Conservation (phyloP, 1,140 invertebrate species). For the Carposina sasakii region DNA sequence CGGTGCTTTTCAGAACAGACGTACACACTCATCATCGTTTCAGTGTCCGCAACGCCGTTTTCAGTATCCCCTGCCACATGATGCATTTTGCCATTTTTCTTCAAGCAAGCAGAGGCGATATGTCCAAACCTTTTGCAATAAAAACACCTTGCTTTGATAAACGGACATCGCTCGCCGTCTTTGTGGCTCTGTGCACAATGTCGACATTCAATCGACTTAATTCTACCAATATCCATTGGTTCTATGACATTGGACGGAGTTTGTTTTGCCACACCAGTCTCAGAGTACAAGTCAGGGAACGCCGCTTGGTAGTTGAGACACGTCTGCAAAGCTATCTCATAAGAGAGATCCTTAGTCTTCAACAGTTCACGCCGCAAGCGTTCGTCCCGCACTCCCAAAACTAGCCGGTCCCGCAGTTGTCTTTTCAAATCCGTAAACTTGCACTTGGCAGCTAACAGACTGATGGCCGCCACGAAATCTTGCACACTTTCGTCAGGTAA, state of each 20-base stretch:
- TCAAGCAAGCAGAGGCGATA: slow-evolving; percentile 20
- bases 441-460: slow-evolving; percentile 19
- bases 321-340: slow-evolving; percentile 18
- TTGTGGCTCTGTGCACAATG: slow-evolving; percentile 21
- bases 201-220: slow-evolving; percentile 18
- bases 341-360: slow-evolving; percentile 19
- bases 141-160: slow-evolving; percentile 21
- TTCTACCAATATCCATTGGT: slow-evolving; percentile 26
- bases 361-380: slow-evolving; percentile 23
- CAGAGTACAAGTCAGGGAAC: slow-evolving; percentile 23
- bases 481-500: slow-evolving; percentile 23
- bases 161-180: slow-evolving; percentile 19
- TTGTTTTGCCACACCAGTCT: slow-evolving; percentile 18
- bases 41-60: background rate
- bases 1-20: slow-evolving; percentile 12
- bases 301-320: slow-evolving; percentile 27
- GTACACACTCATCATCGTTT: slow-evolving; percentile 20
- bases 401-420: slow-evolving; percentile 21
- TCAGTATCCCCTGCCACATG: slow-evolving; percentile 6
- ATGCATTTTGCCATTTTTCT: slow-evolving; percentile 16
- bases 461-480: slow-evolving; percentile 23
- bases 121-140: slow-evolving; percentile 25
- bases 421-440: slow-evolving; percentile 26
- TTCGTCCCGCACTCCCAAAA: slow-evolving; percentile 24
- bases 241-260: slow-evolving; percentile 15